Percentiles rank a stretch among this genome's conserved stretches.
Conservation (phyloP, 2,888 invertebrate species). For the Pyrocoelia pectoralis region DNA sequence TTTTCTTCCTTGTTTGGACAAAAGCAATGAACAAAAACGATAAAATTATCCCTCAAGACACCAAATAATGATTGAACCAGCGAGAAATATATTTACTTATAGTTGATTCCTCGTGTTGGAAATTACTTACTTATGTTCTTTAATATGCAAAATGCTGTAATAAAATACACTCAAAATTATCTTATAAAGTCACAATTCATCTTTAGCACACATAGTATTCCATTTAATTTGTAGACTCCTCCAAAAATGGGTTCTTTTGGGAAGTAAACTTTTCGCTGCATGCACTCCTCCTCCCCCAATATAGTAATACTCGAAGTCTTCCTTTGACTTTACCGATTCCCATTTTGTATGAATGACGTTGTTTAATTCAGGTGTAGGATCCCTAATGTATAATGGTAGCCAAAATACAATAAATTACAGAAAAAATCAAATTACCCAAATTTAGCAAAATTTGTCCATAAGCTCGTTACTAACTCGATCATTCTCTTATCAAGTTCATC, state of each 20-base stretch:
- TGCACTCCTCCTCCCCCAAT: constrained; percentile 61
- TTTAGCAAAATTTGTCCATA: constrained; percentile 82
- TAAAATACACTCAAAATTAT: no score
- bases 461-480: constrained; percentile 67
- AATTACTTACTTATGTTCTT: no score
- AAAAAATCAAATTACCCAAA: constrained; percentile 71
- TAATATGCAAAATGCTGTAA: no score
- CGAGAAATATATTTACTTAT: no score
- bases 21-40: no score
- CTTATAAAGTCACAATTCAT: not conserved
- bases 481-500: constrained; percentile 67
- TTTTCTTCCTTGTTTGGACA: no score
- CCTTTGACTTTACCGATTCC: constrained; percentile 62
- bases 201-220: constrained; percentile 1
- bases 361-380: constrained; percentile 67
- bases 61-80: no score
- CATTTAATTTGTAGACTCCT: constrained; percentile 2
- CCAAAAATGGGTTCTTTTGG: constrained; percentile 72
- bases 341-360: constrained; percentile 67
- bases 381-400: no score
- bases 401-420: constrained; percentile 60
- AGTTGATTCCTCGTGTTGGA: no score
- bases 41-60: no score
- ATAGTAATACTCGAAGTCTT: constrained; percentile 61
- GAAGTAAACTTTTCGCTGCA: constrained; percentile 64